A percentile compares a stretch with the other conserved stretches of the same genome.
Conservation (phyloP, 2,888 invertebrate species). For the Volucella inflata region DNA sequence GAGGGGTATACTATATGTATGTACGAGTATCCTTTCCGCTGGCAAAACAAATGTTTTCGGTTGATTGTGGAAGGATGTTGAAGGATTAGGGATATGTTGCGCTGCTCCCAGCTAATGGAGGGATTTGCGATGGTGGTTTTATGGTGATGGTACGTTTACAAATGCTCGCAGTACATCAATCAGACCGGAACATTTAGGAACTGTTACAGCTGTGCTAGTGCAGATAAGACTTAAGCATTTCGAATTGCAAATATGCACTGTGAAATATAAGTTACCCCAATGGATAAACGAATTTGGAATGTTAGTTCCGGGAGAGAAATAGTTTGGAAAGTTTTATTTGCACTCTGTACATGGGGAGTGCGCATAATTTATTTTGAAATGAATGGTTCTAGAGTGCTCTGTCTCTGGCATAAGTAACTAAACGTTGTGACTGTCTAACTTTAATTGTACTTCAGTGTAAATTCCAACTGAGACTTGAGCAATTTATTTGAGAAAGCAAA, state of each 20-base stretch:
- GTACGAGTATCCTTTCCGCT: constrained; percentile 5
- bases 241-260: constrained; percentile 21
- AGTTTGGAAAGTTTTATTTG: neutral
- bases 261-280: neutral
- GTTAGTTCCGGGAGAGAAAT: neutral
- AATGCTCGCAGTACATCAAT: constrained; percentile 61
- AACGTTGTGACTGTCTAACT: no score
- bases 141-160: constrained; percentile 29
- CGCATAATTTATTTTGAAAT: no score
- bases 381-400: no score
- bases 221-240: constrained; percentile 36
- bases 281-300: neutral
- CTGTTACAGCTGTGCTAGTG: constrained; percentile 37
- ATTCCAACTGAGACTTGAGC: no score
- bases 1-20: constrained; percentile 2
- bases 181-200: constrained; percentile 36
- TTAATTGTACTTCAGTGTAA: no score
- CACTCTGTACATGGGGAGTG: no score
- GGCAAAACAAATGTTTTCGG: constrained; percentile 58
- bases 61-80: constrained; percentile 27
- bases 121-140: constrained; percentile 23
- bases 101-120: neutral
- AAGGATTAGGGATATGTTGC: constrained; percentile 32
- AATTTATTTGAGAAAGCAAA: no score
- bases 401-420: no score